phyloP scores from a whole-genome alignment of 1,140 invertebrate species.

The Drosophila repletoides region DNA sequence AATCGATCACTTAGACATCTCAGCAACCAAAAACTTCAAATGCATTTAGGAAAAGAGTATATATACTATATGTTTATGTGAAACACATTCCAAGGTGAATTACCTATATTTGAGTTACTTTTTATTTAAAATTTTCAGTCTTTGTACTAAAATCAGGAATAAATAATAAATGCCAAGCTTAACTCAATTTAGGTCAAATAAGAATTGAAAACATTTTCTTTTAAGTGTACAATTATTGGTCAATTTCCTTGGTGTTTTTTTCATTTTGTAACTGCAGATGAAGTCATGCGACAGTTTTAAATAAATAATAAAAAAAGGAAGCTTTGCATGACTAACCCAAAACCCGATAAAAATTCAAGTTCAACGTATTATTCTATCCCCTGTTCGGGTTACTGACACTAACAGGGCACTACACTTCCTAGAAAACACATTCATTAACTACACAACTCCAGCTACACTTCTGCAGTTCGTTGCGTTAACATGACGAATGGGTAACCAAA shows the following conservation, averaged over 20 bases:
- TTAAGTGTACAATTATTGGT: slow-evolving; percentile 7
- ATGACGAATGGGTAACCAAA: slow-evolving; percentile 16
- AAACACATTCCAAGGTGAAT: too few species aligned
- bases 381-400: slow-evolving; percentile 69
- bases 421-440: slow-evolving; percentile 22
- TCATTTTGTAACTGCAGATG: slow-evolving; percentile 65
- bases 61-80: too few species aligned
- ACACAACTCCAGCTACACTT: neutral
- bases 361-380: slow-evolving; percentile 64
- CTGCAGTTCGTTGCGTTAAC: slow-evolving; percentile 10
- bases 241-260: slow-evolving; percentile 23
- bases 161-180: too few species aligned
- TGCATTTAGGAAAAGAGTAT: too few species aligned
- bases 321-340: slow-evolving; percentile 63
- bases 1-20: too few species aligned
- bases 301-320: slow-evolving; percentile 9
- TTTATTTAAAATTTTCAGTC: too few species aligned
- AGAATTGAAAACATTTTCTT: neutral
- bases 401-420: slow-evolving; percentile 37
- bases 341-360: slow-evolving; percentile 59
- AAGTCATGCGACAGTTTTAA: slow-evolving; percentile 58
- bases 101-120: too few species aligned
- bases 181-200: too few species aligned
- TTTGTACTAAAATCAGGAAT: too few species aligned
- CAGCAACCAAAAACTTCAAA: too few species aligned